Evolutionary conservation across 2,888 invertebrate genomes (phyloP).

Genomic region (Andrena marginata): DNA sequence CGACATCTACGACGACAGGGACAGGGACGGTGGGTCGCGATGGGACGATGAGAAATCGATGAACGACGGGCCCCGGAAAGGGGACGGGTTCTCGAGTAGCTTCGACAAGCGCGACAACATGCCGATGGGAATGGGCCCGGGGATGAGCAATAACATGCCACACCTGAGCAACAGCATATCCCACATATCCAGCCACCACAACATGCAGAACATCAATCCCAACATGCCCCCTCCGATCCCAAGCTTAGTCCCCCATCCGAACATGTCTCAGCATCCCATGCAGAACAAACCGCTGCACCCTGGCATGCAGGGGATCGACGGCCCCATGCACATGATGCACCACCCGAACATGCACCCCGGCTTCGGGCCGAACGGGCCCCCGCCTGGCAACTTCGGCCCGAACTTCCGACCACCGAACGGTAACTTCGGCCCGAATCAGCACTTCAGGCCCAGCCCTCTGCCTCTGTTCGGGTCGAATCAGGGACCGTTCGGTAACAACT

Average conservation of each 20-base stretch:
- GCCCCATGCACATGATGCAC: conserved; percentile 79
- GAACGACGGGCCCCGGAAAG: conserved; percentile 65
- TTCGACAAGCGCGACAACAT: conserved; percentile 79
- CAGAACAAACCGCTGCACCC: conserved; percentile 66
- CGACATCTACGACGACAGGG: conserved; percentile 68
- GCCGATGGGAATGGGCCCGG: conserved; percentile 68
- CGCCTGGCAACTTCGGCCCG: conserved; percentile 74
- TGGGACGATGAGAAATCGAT: conserved; percentile 79
- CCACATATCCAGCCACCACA: conserved; percentile 77
- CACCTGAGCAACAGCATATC: conserved; percentile 68
- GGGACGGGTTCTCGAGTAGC: conserved; percentile 68
- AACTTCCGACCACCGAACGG: conserved; percentile 80
- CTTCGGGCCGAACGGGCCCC: conserved; percentile 81
- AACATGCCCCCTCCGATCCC: conserved; percentile 78
- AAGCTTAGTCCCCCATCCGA: conserved; percentile 74
- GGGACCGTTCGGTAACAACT: conserved; percentile 76
- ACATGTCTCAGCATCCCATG: conserved; percentile 76
- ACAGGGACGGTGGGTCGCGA: conserved; percentile 70
- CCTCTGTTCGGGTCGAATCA: conserved; percentile 78
- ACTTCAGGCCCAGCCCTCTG: conserved; percentile 79
- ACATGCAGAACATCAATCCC: conserved; percentile 81
- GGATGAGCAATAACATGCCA: conserved; percentile 65
- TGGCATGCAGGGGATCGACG: conserved; percentile 76
- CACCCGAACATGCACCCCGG: conserved; percentile 78
- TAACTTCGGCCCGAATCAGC: conserved; percentile 80